These are phyloP conservation scores for Camptogramma bilineatum DNA, from an alignment of 2,888 invertebrate genomes.

Conservation along the genomic window DNA sequence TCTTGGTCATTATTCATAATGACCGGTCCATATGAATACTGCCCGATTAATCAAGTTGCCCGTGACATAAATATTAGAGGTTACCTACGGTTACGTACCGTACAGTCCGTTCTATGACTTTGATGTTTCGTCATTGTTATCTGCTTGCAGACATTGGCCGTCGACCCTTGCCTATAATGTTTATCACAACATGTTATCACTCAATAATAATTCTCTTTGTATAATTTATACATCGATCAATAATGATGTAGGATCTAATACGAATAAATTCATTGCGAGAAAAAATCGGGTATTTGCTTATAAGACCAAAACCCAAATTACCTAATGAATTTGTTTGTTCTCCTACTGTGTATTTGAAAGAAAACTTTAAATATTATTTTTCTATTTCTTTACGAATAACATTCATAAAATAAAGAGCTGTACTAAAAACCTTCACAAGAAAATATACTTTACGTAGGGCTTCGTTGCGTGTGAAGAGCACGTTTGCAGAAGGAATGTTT, in stretches of 20 bases:
- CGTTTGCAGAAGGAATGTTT: constrained; percentile 35
- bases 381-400: not conserved
- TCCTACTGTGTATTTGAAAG: too few species aligned
- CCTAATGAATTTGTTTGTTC: too few species aligned
- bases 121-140: constrained; percentile 25
- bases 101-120: constrained; percentile 15
- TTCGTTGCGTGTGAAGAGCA: constrained; percentile 35
- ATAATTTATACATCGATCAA: not conserved
- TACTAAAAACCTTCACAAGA: constrained; percentile 2
- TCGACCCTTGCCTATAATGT: constrained; percentile 42
- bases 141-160: constrained; percentile 33
- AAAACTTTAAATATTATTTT: not conserved
- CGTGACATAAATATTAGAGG: too few species aligned
- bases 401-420: not conserved
- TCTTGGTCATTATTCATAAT: too few species aligned
- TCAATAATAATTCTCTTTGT: constrained; percentile 44
- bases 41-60: too few species aligned
- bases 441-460: not conserved
- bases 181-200: constrained; percentile 49
- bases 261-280: not conserved
- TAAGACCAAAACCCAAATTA: not conserved
- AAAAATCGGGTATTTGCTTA: not conserved
- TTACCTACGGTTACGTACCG: too few species aligned
- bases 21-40: too few species aligned
- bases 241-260: not conserved